Conservation (phyloP, 2,113 vertebrate species). For the Pterophyllum scalare region DNA sequence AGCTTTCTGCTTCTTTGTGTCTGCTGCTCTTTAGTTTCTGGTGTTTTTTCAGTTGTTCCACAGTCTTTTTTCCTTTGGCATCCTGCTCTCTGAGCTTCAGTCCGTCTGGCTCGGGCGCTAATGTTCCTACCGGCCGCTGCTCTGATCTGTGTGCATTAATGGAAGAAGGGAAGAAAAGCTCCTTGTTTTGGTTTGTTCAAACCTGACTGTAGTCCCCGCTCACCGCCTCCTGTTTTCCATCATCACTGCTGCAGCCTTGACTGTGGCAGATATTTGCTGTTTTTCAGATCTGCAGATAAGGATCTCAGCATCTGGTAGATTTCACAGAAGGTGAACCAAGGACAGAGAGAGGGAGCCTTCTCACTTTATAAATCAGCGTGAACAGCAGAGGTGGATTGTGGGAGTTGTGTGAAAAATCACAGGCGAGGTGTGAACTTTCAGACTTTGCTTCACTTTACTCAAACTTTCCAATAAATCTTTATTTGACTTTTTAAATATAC, state of each 20-base stretch:
- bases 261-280: background rate
- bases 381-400: conserved; percentile 36
- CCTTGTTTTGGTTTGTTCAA: conserved; percentile 14
- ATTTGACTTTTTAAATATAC: background rate
- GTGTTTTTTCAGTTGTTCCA: background rate
- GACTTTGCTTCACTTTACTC: background rate
- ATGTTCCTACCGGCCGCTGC: conserved; percentile 31
- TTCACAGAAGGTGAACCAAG: conserved; percentile 12
- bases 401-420: conserved; percentile 35
- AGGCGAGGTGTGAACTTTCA: conserved; percentile 30
- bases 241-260: background rate
- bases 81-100: background rate
- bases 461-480: background rate
- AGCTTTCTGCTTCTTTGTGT: conserved; percentile 6
- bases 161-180: conserved; percentile 6
- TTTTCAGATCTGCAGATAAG: conserved; percentile 12
- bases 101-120: conserved; percentile 38
- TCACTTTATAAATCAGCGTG: conserved; percentile 22
- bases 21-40: background rate
- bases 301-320: background rate
- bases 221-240: background rate
- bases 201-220: background rate
- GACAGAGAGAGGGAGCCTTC: background rate
- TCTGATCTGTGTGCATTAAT: conserved; percentile 27
- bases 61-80: background rate